Base-by-base conservation (phyloP, 2,888 invertebrate genomes). In the Elegia similella region DNA sequence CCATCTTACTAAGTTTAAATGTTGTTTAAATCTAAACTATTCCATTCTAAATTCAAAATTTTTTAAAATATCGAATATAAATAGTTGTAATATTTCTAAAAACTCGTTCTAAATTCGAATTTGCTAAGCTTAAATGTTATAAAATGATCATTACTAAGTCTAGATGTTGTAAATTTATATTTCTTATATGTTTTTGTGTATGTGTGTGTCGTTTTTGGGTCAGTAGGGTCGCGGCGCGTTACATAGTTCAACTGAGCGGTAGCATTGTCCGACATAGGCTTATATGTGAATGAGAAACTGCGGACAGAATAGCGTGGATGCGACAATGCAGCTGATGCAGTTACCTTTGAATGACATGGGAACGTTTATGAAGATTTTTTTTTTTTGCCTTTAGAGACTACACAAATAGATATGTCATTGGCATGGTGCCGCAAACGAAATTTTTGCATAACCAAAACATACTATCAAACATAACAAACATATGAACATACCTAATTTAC, bases 271-370 rank as follows among this genome's bases (percentile, higher is more conserved):
- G 79, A 81, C 79, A 80, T 88, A 87, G 83, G 80, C 83, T 91
- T 91, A 88, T 91, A 91, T 89, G 86, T 80, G 83, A 81, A 78
- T 80, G 81, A 77, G 74, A 84, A 78, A 78, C 71, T 62, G 59
- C 42, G 58, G 72, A 64, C 60, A 73, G 78, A 71, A 67, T 81
- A 67, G 60, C 67, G n/a, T 82, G 81, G 90, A 88, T 69, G 68
- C 42, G 73, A 57, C 69, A 56, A 42, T 48, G 47, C 48, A 42
- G 48, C 52, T 34, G 16, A 38, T 47, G n/a, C 46, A 46, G 23
- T 46, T 17, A 10, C 2, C 23, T n/a, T 5, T 12, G 17, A 16
- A 7, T 23, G 23, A 12, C 12, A 29, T 23, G 10, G 23, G 3
- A 3, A 46, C 10, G 6, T 38, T 38, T 1, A 2, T 38, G 38